phyloP scores from a whole-genome alignment of 2,888 invertebrate species.

The Serripes groenlandicus region DNA sequence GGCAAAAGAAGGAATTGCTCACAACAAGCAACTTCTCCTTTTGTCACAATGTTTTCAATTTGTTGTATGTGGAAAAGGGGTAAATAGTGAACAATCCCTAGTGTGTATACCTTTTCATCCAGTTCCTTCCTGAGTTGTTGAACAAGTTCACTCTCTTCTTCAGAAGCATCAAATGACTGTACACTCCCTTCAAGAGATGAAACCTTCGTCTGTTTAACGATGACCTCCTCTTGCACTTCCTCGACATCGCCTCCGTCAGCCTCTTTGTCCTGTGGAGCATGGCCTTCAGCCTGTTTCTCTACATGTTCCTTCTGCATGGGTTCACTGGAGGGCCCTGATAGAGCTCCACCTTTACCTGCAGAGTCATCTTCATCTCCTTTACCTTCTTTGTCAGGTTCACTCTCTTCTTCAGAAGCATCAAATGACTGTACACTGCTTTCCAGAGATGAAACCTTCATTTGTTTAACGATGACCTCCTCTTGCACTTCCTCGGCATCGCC shows the following conservation, averaged over 20 bases:
- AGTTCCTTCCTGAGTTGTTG: constrained; percentile 54
- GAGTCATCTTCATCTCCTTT: constrained; percentile 49
- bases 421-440: constrained; percentile 10
- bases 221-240: constrained; percentile 16
- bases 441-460: constrained; percentile 1
- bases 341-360: constrained; percentile 39
- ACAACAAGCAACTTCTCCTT: too few relatives aligned
- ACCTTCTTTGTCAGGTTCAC: constrained; percentile 23
- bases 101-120: constrained; percentile 51
- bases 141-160: constrained; percentile 23
- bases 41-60: too few relatives aligned
- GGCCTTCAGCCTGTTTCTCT: neutral
- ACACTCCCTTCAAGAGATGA: constrained; percentile 10
- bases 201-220: constrained; percentile 1
- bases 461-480: constrained; percentile 14
- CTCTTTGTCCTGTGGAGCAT: neutral
- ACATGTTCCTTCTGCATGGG: constrained; percentile 22
- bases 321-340: constrained; percentile 9
- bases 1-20: too few relatives aligned
- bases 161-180: constrained; percentile 12
- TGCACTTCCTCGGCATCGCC: neutral
- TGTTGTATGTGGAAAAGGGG: too few relatives aligned
- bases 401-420: constrained; percentile 24
- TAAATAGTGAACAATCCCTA: too few relatives aligned
- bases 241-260: neutral